phyloP scores from a whole-genome alignment of 1,140 invertebrate genomes.

The Kradibia gibbosae region DNA sequence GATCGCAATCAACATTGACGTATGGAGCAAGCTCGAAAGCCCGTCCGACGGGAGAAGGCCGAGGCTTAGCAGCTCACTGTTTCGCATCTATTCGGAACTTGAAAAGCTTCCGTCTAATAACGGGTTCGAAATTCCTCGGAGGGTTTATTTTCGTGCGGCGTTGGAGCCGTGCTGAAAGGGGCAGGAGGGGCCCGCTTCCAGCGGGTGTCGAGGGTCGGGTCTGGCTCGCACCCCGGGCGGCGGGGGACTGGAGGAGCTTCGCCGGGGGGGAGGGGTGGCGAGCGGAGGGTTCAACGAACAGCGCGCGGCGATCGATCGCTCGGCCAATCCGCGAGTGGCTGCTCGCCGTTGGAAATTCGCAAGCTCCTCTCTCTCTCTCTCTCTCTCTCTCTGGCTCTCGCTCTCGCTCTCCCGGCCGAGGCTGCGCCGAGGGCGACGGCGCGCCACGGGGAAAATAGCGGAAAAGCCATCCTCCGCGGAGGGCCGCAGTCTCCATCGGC shows the following conservation, averaged over 20 bases:
- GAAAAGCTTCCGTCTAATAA: neutral
- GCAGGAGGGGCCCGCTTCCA: no score
- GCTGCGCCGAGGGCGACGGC: no score
- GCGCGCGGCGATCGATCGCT: constrained; percentile 23
- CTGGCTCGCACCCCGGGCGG: no score
- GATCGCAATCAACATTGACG: no score
- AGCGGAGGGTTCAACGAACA: constrained; percentile 45
- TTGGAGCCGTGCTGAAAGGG: no score
- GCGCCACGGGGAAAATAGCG: constrained; percentile 34
- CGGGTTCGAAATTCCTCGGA: neutral
- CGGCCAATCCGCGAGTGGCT: constrained; percentile 25
- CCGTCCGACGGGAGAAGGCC: neutral
- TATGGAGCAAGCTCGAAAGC: neutral
- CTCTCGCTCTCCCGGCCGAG: no score
- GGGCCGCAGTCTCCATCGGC: constrained; percentile 45
- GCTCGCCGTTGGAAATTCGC: neutral
- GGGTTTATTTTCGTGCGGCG: neutral
- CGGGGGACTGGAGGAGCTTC: no score
- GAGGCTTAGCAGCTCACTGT: neutral
- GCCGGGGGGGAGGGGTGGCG: neutral
- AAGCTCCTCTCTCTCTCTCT: constrained; percentile 31
- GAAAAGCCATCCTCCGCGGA: constrained; percentile 35
- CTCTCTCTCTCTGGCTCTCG: constrained; percentile 10
- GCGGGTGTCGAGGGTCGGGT: no score
- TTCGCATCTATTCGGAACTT: constrained; percentile 20